Base-by-base conservation (phyloP, 2,888 invertebrate genomes). In the Cyclophora albipunctata region DNA sequence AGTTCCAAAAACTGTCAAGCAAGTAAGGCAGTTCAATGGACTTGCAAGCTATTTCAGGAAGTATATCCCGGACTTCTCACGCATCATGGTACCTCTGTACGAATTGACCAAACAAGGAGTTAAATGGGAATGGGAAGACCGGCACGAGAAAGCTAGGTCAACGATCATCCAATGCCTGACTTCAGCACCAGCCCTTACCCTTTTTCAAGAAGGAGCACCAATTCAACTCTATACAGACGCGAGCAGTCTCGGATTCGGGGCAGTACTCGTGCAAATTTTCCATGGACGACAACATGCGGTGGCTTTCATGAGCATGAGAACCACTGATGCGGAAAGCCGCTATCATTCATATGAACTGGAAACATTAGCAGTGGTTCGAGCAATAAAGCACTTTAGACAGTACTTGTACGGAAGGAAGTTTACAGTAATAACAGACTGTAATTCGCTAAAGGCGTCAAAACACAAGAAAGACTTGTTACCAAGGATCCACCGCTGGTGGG, bases 401-500 rank as follows among this genome's bases (percentile, higher is more conserved):
- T 66, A 58, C 44, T 46, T 65, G 2, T 40, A 62, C 3, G 65
- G 62, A 0, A 35, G 51, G 0, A 48, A 50, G 3, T 65, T 66
- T 42, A 50, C n/a, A 3, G 51, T 63, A 0, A 49, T 66, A 0
- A 64, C 66, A 0, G 64, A 66, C 44, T 64, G 65, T 42, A 59
- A 61, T 34, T 49, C 66, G 1, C 7, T 66, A 0, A 63, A 63
- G 46, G 34, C 58, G 0, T 45, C 50, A 4, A 6, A 33, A 35
- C 20, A 34, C 5, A 47, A 50, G 34, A 20, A 35, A 2, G 47
- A 50, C 5, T 44, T 71, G 0, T 37, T 67, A 0, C 66, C 68
- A 0, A 46, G 69, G 0, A 54, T 72, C 3, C 60, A 67, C 46
- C 40, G 69, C 0, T 71, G 70, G 69, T 42, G 3, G 42, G 42